phyloP scores from a whole-genome alignment of 2,888 invertebrate genomes.

The Neoascia interrupta region DNA sequence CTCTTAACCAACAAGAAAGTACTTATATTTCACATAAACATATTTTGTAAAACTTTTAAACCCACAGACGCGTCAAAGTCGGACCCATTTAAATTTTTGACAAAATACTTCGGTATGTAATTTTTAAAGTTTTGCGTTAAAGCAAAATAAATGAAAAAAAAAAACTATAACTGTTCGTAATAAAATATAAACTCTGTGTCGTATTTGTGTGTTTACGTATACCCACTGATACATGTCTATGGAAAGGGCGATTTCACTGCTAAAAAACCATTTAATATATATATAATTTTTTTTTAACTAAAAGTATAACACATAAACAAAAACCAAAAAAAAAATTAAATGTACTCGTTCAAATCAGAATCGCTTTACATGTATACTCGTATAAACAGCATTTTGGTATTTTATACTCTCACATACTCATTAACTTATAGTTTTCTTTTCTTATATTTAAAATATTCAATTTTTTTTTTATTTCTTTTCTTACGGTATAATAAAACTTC shows the following conservation, averaged over 20 bases:
- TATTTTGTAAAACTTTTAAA: constrained; percentile 56
- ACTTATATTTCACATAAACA: background rate
- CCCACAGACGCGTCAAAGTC: constrained; percentile 73
- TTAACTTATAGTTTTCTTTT: constrained; percentile 10
- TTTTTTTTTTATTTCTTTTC: constrained; percentile 3
- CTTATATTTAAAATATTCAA: background rate
- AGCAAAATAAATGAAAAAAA: background rate
- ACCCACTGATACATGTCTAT: constrained; percentile 56
- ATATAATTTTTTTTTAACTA: background rate
- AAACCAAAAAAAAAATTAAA: too few species aligned
- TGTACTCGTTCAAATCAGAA: constrained; percentile 21
- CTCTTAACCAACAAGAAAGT: constrained; percentile 12
- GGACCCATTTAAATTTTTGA: constrained; percentile 75
- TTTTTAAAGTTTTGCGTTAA: background rate
- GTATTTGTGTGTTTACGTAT: constrained; percentile 62
- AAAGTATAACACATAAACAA: background rate
- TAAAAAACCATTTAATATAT: constrained; percentile 16
- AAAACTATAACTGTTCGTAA: constrained; percentile 30
- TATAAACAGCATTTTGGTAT: constrained; percentile 22
- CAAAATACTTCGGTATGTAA: constrained; percentile 74
- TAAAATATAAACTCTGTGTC: constrained; percentile 46
- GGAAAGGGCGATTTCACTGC: constrained; percentile 31
- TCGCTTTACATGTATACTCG: constrained; percentile 44
- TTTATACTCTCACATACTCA: constrained; percentile 5
- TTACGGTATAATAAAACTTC: constrained; percentile 5